phyloP scores from a whole-genome alignment of 2,797 vertebrate genomes.

The Triplophysa bombifrons region DNA sequence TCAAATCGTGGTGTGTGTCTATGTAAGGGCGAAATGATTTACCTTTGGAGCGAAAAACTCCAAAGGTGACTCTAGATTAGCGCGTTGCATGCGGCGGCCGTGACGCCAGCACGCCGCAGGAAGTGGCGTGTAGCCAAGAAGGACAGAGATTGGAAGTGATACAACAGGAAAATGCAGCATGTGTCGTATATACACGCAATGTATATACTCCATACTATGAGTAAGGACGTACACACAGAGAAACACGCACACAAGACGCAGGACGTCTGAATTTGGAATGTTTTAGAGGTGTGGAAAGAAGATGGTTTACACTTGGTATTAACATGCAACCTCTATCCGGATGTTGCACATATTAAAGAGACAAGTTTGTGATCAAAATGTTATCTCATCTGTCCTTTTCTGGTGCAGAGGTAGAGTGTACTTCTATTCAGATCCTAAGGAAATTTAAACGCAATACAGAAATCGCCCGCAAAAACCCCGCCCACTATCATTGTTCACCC shows the following conservation, averaged over 20 bases:
- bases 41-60: not conserved
- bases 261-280: conserved; percentile 15
- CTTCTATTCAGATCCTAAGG: no score
- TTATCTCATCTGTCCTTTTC: no score
- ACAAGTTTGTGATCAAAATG: no score
- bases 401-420: no score
- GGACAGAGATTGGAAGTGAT: conserved; percentile 35
- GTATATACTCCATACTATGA: conserved; percentile 78
- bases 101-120: conserved; percentile 22
- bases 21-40: not conserved
- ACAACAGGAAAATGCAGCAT: conserved; percentile 69
- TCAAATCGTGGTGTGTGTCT: not conserved
- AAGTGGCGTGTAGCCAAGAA: conserved; percentile 32
- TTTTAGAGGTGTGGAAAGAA: not conserved
- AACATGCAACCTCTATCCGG: no score
- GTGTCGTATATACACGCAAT: conserved; percentile 74
- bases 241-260: conserved; percentile 43
- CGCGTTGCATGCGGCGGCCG: conserved; percentile 15
- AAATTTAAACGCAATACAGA: no score
- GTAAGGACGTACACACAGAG: conserved; percentile 58
- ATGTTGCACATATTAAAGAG: no score
- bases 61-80: conserved; percentile 28
- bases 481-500: no score
- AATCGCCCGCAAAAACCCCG: no score
- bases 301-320: no score